Base-by-base conservation (phyloP, 2,113 vertebrate genomes). In the Gallinago media region DNA sequence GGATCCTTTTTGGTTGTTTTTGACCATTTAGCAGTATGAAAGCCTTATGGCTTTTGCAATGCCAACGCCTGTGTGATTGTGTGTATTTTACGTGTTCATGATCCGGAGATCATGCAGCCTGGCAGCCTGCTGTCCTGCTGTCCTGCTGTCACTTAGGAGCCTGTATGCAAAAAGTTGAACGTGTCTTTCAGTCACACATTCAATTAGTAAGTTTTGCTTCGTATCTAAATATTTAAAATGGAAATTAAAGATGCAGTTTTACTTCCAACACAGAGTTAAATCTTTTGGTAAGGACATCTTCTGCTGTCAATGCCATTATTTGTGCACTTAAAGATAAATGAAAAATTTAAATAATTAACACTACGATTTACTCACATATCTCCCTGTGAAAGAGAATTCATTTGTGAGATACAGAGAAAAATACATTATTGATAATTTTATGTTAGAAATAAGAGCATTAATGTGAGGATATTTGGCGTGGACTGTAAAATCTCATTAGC, bases 401-500 rank as follows among this genome's bases (percentile, higher is more conserved):
- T 91, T 96, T 97, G 55, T 86, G 92, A 96, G 90, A 97, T 75
- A 68, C 7, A 85, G 88, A 47, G 46, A 77, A 91, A 97, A 97
- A 91, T 92, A 34, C 50, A 59, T 93, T 97, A 93, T 87, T 93
- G 49, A 95, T 96, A 50, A 92, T 96, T 97, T 95, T 70, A 56
- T 84, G 61, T 66, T 95, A 92, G 70, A 87, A 96, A 92, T 85
- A 88, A 58, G 54, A 80, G 79, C 88, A 94, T 84, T 87, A 49
- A 50, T 95, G 79, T 52, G 47, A 78, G 61, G 79, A 8, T 90
- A n/a, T 92, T 92, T 95, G 87, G 70, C 84, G 44, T 40, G 32
- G 56, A 73, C 65, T 85, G 47, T 87, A 95, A 97, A 97, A 98
- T 93, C 86, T 89, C 88, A 89, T 96, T 95, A 97, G 63, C 34